Evolutionary conservation across 2,797 vertebrate genomes (phyloP), one percentile per base, ranked within the genome.

Genomic region (Manis crassicaudata): DNA sequence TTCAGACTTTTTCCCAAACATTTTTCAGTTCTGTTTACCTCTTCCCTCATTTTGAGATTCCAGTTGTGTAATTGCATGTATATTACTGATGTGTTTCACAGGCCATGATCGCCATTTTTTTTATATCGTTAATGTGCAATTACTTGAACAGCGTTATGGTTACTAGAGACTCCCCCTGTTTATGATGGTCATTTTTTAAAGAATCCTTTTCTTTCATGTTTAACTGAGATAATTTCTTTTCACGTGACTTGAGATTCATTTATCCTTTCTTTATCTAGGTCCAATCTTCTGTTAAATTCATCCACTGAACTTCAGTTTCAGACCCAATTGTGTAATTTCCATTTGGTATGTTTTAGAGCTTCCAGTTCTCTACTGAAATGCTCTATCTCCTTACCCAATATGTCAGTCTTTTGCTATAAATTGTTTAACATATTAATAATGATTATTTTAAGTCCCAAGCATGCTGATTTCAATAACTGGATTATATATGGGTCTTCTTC

Each of bases 381-480:
- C 21, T 0, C 25, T n/a, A 23, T 54, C 32, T 70, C 17, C 43
- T 58, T 77, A 83, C 50, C 43, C 27, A 70, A 11, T 50, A 37
- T 83, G 63, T 75, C 17, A 46, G 23, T 96, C 7, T 85, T 62
- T 81, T 88, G 23, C 58, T 95, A 4, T 84, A 54, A 90, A 72
- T 70, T 87, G 4, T 80, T 93, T 40, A 85, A 67, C n/a, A 43
- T 81, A 83, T 65, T 89, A 87, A 43, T 85, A 89, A 90, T 72
- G 46, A 46, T 40, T n/a, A 88, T 43, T 60, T 68, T 89, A 58
- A 87, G 92, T 20, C 25, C 46, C 20, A 58, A 17, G 13, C 56
- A 70, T 80, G 7, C 29, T 89, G 43, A 90, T 75, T 90, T 70
- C 5, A 40, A 63, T 75, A 62, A 89, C 23, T 84, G 80, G 63